Conservation (phyloP, 1,140 invertebrate genomes). For the Drosophila sechellia region DNA sequence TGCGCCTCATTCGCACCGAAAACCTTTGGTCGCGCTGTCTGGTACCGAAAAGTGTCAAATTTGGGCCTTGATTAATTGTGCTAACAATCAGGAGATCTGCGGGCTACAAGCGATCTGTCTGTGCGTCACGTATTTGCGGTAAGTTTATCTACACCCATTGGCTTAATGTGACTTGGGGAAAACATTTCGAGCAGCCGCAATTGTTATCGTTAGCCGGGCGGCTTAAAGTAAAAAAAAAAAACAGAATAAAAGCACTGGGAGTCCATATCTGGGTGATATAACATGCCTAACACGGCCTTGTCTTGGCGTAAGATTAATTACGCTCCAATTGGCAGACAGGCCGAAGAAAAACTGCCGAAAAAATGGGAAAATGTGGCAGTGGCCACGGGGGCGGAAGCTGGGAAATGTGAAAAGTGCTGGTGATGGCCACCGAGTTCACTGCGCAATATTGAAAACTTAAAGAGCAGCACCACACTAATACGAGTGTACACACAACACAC, state of each 20-base stretch:
- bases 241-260: constrained; percentile 17
- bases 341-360: constrained; percentile 46
- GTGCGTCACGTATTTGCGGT: constrained; percentile 47
- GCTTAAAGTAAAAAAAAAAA: constrained; percentile 21
- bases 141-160: constrained; percentile 17
- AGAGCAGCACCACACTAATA: background rate
- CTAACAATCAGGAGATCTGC: constrained; percentile 42
- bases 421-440: constrained; percentile 36
- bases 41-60: constrained; percentile 50
- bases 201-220: constrained; percentile 32
- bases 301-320: constrained; percentile 73
- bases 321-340: constrained; percentile 68
- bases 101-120: constrained; percentile 29
- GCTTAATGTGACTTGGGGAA: constrained; percentile 18
- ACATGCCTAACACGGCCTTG: constrained; percentile 60
- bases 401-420: constrained; percentile 43
- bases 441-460: constrained; percentile 66
- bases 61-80: constrained; percentile 53
- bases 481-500: background rate
- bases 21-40: constrained; percentile 48
- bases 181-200: constrained; percentile 17
- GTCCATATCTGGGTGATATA: constrained; percentile 57
- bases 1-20: constrained; percentile 50
- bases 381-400: background rate
- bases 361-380: constrained; percentile 3